Base-by-base conservation (phyloP, 2,113 vertebrate genomes). In the Phoxinus phoxinus region DNA sequence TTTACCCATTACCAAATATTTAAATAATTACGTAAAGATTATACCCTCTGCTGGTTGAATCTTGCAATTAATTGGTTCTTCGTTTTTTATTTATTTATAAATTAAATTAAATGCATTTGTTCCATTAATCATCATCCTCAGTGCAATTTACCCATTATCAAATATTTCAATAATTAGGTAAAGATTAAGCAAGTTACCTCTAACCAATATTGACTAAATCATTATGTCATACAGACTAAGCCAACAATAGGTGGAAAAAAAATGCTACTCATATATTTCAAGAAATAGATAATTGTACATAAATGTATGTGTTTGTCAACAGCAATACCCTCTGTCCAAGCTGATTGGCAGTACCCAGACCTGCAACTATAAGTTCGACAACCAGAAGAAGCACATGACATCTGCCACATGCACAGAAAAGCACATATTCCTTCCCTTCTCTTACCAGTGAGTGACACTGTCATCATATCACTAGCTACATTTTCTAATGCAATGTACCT, bases 291-390 rank as follows among this genome's bases (percentile, higher is more conserved):
- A 23, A 37, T 41, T 37, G 2, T 78, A 37, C n/a, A 12, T n/a
- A 59, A 13, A 78, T 11, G 15, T 21, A 35, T 78, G 21, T 59
- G 11, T 59, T 59, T 59, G 21, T 84, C 84, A 88, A 13, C 90
- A 99, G 98, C 76, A 78, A 59, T 78, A 78, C 76, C 76, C 76
- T 0, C 81, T 97, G 56, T 96, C 95, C 13, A 93, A 93, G 19
- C 90, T 97, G 85, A 93, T 98, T 81, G 93, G 87, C 80, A 97
- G 97, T 92, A 94, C 87, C 23, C 98, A 99, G 63, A 92, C 92
- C 84, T 99, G 98, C 87, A 94, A 93, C 81, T 98, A 99, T 85
- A 94, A 91, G 61, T 94, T 99, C 89, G 96, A 99, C 77, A 86
- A 93, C 79, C 96, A 90, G 85, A 96, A 90, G 85, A 96, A 94